Percentiles rank a stretch among this genome's conserved stretches.
These are phyloP conservation scores for Hylomyscus alleni DNA, from an alignment of 2,797 vertebrate genomes.

Conservation along the genomic window DNA sequence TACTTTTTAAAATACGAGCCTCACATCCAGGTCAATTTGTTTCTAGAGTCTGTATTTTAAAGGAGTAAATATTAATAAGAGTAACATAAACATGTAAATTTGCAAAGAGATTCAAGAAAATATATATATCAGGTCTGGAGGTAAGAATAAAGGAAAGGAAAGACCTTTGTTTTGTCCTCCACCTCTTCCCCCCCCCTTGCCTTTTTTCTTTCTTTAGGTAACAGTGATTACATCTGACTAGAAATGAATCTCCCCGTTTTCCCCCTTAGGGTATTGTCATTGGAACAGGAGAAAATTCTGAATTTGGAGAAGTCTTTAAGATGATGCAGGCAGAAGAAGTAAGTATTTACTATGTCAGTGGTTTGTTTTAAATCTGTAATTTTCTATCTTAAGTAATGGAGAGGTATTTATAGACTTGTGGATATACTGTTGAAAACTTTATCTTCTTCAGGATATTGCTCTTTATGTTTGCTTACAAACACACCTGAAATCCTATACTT, in stretches of 20 bases:
- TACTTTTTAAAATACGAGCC: slow-evolving; percentile 45
- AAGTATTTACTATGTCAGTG: slow-evolving; percentile 75
- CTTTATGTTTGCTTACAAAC: slow-evolving; percentile 34
- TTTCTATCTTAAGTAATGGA: neutral
- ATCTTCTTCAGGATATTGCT: slow-evolving; percentile 62
- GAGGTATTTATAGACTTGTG: neutral
- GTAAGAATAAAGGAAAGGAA: neutral
- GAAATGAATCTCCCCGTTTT: slow-evolving; percentile 57
- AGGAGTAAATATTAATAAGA: slow-evolving; percentile 5
- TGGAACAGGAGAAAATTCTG: slow-evolving; percentile 98
- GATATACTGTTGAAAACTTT: neutral
- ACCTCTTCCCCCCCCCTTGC: neutral
- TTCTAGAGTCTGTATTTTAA: slow-evolving; percentile 9
- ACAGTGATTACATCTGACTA: slow-evolving; percentile 47
- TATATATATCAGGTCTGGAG: neutral
- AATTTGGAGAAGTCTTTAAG: slow-evolving; percentile 98
- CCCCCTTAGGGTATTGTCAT: slow-evolving; percentile 96
- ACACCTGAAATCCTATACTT: slow-evolving; percentile 25
- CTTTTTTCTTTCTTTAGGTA: neutral
- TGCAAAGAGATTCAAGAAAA: neutral
- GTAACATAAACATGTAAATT: neutral
- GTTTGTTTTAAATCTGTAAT: slow-evolving; percentile 21
- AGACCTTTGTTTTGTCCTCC: neutral
- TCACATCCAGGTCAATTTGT: slow-evolving; percentile 37
- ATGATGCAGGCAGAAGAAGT: slow-evolving; percentile 99